A percentile compares a stretch with the other conserved stretches of the same genome.
phyloP scores from a whole-genome alignment of 2,113 vertebrate species.

The Cebidichthys violaceus region DNA sequence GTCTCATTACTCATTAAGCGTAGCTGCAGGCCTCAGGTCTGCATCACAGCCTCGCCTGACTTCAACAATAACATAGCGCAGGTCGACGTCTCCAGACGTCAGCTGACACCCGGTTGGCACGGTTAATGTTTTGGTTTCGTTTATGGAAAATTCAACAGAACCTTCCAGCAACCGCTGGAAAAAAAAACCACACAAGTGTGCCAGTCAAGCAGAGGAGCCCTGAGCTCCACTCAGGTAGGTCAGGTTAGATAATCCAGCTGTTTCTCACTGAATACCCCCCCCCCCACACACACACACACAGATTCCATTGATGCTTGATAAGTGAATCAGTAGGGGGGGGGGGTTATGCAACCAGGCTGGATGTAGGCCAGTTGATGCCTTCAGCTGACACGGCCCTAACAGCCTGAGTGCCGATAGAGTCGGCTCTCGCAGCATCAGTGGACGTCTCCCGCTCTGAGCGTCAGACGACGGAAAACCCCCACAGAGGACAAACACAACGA shows the following conservation, averaged over 20 bases:
- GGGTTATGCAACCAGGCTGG: constrained; percentile 62
- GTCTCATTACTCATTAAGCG: neutral
- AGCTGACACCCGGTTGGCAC: constrained; percentile 9
- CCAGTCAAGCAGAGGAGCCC: neutral
- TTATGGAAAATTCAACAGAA: constrained; percentile 14
- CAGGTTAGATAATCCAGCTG: constrained; percentile 31
- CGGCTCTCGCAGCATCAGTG: constrained; percentile 41
- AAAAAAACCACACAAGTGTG: neutral
- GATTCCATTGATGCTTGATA: constrained; percentile 60
- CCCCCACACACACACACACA: neutral
- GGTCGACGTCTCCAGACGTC: neutral
- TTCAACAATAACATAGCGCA: neutral
- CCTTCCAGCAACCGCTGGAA: neutral
- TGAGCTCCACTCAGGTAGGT: constrained; percentile 17
- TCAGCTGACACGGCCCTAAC: constrained; percentile 64
- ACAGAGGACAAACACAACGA: constrained; percentile 1
- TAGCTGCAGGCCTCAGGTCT: neutral
- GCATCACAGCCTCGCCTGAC: neutral
- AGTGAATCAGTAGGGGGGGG: constrained; percentile 24
- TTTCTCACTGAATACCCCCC: constrained; percentile 1
- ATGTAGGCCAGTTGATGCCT: constrained; percentile 69
- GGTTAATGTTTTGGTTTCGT: constrained; percentile 12
- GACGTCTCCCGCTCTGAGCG: neutral
- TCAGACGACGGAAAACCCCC: constrained; percentile 36
- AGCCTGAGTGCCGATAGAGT: constrained; percentile 41